phyloP scores from a whole-genome alignment of 2,888 invertebrate species.

The Orchestes rusci region DNA sequence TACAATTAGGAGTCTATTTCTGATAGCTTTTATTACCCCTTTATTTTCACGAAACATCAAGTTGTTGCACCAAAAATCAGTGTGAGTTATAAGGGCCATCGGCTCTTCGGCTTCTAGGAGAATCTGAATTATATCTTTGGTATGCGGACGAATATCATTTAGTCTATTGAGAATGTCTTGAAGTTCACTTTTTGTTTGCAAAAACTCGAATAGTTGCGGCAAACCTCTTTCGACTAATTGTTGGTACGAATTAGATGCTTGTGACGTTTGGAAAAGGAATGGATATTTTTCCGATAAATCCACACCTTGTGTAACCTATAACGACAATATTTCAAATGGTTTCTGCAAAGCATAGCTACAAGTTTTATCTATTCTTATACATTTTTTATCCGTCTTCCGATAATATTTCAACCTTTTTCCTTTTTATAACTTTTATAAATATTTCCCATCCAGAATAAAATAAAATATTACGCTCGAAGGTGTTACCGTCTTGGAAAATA shows the following conservation, averaged over 20 bases:
- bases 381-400: too few relatives aligned
- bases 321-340: too few relatives aligned
- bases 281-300: slow-evolving; percentile 51
- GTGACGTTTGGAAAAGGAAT: slow-evolving; percentile 70
- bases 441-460: too few relatives aligned
- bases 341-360: too few relatives aligned
- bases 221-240: slow-evolving; percentile 70
- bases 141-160: slow-evolving; percentile 54
- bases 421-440: too few relatives aligned
- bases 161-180: slow-evolving; percentile 56
- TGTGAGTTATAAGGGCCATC: slow-evolving; percentile 68
- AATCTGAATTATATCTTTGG: slow-evolving; percentile 64
- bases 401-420: too few relatives aligned
- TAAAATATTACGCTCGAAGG: too few relatives aligned
- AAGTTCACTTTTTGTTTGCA: slow-evolving; percentile 59
- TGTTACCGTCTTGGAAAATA: too few relatives aligned
- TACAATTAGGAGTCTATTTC: not conserved
- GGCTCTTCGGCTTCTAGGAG: slow-evolving; percentile 66
- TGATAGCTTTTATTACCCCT: slow-evolving; percentile 9
- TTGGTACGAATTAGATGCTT: slow-evolving; percentile 73
- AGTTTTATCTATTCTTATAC: too few relatives aligned
- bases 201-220: slow-evolving; percentile 66
- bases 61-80: slow-evolving; percentile 62
- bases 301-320: slow-evolving; percentile 50
- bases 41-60: slow-evolving; percentile 49